Percentiles rank a stretch among this genome's conserved stretches.
Conservation (phyloP, 2,113 vertebrate species). For the Deroptyus accipitrinus region DNA sequence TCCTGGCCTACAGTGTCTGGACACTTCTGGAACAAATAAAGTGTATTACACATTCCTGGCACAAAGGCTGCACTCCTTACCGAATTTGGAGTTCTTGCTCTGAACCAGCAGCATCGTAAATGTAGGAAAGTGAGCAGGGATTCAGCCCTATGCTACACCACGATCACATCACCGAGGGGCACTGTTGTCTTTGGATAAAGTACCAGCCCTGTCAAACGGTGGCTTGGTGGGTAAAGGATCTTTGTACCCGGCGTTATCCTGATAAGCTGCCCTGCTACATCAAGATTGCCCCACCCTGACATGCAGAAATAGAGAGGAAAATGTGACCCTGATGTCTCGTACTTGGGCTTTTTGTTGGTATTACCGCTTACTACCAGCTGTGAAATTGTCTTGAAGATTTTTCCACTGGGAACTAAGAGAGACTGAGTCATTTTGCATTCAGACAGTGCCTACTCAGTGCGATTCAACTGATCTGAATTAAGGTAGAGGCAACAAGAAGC, state of each 20-base stretch:
- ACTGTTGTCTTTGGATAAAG: slow-evolving; percentile 10
- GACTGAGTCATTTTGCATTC: neutral
- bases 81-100: neutral
- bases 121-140: accelerated
- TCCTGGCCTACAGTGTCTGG: neutral
- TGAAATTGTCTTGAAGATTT: neutral
- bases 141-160: neutral
- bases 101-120: accelerated
- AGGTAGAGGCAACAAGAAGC: neutral
- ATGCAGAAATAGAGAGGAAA: neutral
- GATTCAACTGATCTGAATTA: neutral
- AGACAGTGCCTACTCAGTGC: neutral
- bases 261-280: neutral
- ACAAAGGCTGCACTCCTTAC: neutral
- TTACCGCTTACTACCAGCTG: neutral
- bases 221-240: neutral
- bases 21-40: neutral
- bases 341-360: neutral
- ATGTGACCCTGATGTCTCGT: neutral
- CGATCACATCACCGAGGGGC: neutral
- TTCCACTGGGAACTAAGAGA: neutral
- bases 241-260: neutral
- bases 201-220: neutral
- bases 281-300: neutral
- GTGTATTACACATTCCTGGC: accelerated